Evolutionary conservation across 2,888 invertebrate genomes (phyloP).

Genomic region (Eristalis pertinax): DNA sequence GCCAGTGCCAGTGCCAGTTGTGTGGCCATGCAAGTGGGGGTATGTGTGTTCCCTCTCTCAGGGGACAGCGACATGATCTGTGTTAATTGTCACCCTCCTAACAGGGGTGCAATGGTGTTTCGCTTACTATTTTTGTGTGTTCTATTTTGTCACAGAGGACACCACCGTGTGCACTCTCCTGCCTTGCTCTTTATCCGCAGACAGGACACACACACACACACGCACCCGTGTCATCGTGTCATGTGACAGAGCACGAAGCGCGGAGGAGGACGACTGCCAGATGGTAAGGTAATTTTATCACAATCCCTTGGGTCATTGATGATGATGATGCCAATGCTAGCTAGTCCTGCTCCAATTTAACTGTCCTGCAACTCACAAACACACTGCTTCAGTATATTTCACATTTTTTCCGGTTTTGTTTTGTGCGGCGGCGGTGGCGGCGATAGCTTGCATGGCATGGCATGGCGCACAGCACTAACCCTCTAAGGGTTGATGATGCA

Average conservation of each 20-base stretch:
- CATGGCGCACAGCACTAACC: slow-evolving; percentile 41
- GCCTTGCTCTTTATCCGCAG: slow-evolving; percentile 18
- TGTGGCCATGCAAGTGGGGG: neutral
- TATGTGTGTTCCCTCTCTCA: slow-evolving; percentile 32
- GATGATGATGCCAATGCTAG: slow-evolving; percentile 43
- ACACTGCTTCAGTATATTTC: slow-evolving; percentile 54
- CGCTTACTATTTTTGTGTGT: slow-evolving; percentile 23
- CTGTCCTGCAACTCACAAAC: slow-evolving; percentile 39
- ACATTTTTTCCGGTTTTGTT: slow-evolving; percentile 40
- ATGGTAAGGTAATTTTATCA: slow-evolving; percentile 72
- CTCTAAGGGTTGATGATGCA: slow-evolving; percentile 60
- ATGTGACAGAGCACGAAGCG: neutral
- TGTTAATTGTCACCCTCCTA: slow-evolving; percentile 71
- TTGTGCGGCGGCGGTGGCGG: slow-evolving; percentile 4
- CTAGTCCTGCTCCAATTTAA: slow-evolving; percentile 34
- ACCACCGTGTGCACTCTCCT: slow-evolving; percentile 28
- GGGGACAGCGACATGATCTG: slow-evolving; percentile 66
- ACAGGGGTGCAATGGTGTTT: slow-evolving; percentile 47
- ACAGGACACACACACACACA: slow-evolving; percentile 25
- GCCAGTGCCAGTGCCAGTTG: slow-evolving; percentile 24
- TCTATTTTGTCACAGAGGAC: slow-evolving; percentile 19
- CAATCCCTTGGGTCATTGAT: slow-evolving; percentile 72
- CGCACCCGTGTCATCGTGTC: no score
- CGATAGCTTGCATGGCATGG: no score
- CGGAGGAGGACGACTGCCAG: slow-evolving; percentile 49